Base-by-base conservation (phyloP, 2,888 invertebrate species). In the Volucella inflata region DNA sequence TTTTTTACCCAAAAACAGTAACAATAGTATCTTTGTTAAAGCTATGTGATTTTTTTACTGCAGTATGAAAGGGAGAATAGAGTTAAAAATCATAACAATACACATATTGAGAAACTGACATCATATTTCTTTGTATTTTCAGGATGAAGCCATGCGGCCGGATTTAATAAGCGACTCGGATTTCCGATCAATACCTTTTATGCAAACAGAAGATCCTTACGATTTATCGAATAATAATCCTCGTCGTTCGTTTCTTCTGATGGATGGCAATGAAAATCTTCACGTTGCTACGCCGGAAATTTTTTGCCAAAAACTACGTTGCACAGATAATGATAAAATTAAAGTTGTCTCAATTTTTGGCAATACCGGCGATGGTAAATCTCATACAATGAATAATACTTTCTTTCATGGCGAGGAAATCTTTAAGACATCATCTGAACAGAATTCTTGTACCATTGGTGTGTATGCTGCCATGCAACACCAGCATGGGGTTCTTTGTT, bases 321-420 rank as follows among this genome's bases (percentile, higher is more conserved):
- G 91, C 70, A 88, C 88, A 8, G 92, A 93, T 53, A 92, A 91
- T 57, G 91, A 93, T 38, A 94, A 94, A 90, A 94, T 96, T 12
- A 96, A 96, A 92, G 96, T 96, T 14, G 94, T 97, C 0, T 95
- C 96, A 11, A 96, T 97, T 89, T 96, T 97, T 92, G 97, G 97
- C 2, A 97, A 96, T 89, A 96, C 96, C 0, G 96, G 96, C 0
- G 96, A 96, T 92, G 97, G 96, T 1, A 97, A 97, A 91, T 96
- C 96, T 2, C 94, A 95, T 89, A 96, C 96, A 0, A 92, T 97
- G 89, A 97, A 97, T 91, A 94, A 96, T 88, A 93, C 94, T 12
- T 95, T 95, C 90, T 95, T 95, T 89, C 91, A 93, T 87, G 95
- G 95, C 1, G 92, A 93, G 80, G 94, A 94, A 88, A 89, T 95